Evolutionary conservation across 2,113 vertebrate species (phyloP).

Genomic region (Perca schrenkii): DNA sequence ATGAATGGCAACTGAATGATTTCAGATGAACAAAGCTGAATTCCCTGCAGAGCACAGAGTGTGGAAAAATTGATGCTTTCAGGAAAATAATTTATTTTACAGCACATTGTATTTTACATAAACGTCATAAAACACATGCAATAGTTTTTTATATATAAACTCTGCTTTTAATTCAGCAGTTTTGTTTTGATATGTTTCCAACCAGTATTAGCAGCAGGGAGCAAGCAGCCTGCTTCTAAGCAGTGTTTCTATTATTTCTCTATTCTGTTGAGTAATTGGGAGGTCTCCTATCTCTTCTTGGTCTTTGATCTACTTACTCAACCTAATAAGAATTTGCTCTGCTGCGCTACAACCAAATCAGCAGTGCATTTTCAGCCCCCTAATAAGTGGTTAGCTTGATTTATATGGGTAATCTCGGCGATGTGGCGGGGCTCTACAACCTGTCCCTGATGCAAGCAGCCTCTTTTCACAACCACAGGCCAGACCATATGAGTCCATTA

Average conservation of each 20-base stretch:
- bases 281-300: conserved; percentile 76
- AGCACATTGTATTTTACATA: conserved; percentile 23
- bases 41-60: conserved; percentile 54
- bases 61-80: conserved; percentile 51
- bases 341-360: conserved; percentile 84
- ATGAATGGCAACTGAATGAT: conserved; percentile 81
- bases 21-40: conserved; percentile 77
- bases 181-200: conserved; percentile 54
- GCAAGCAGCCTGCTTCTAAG: conserved; percentile 58
- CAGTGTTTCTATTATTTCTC: conserved; percentile 77
- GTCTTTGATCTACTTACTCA: conserved; percentile 85
- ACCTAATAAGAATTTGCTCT: conserved; percentile 84
- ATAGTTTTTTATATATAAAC: conserved; percentile 13
- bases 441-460: conserved; percentile 56
- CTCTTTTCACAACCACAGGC: conserved; percentile 68
- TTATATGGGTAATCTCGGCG: conserved; percentile 79
- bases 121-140: neutral
- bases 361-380: conserved; percentile 81
- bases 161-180: conserved; percentile 33
- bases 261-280: conserved; percentile 81
- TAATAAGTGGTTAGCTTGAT: conserved; percentile 85
- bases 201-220: conserved; percentile 49
- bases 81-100: conserved; percentile 28
- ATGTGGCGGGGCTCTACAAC: conserved; percentile 68
- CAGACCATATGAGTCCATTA: conserved; percentile 78